Evolutionary conservation across 2,888 invertebrate species (phyloP), one percentile per base, ranked within the genome.

Genomic region (Melanostoma mellinum): DNA sequence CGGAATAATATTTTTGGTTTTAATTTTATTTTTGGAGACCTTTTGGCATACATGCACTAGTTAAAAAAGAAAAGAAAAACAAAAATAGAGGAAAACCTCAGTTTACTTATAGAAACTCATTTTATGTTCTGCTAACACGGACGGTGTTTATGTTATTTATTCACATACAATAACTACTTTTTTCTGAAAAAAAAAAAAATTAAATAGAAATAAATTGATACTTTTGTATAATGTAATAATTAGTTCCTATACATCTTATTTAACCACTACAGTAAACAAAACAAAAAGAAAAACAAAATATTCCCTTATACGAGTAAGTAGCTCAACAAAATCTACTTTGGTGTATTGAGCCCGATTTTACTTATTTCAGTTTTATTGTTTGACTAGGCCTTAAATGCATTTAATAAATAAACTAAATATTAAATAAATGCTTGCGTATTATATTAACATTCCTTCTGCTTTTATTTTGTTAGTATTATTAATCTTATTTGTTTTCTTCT

Each of bases 41-140:
- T 56, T 77, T 79, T 79, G 74, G 79, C 74, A 71, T 74, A 61
- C 52, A 65, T 61, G 53, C 52, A 52, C 69, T 71, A 52, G 10
- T 35, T 69, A 61, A 40, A 46, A 71, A 60, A 71, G 30, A 56
- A 32, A n/a, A 32, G 55, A 55, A 40, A 40, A 68, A 48, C 46
- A 61, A 30, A 48, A 35, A 40, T 55, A 61, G 30, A 44, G 63
- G 68, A 53, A 67, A 73, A 60, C 52, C 42, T 78, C 63, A 73
- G 52, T 84, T 74, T 79, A 36, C 48, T 48, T 48, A 61, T 50
- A 50, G 63, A 63, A 63, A 50, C 48, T 78, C 63, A 73, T 50
- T 79, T 74, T 71, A 63, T 75, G 69, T 74, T 84, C 60, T 84
- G 79, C 69, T 79, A 84, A 84, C 84, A 84, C 84, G 84, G 84